Percentiles rank a stretch among this genome's conserved stretches.
phyloP scores from a whole-genome alignment of 2,888 invertebrate species.

The Megastigmus dorsalis region DNA sequence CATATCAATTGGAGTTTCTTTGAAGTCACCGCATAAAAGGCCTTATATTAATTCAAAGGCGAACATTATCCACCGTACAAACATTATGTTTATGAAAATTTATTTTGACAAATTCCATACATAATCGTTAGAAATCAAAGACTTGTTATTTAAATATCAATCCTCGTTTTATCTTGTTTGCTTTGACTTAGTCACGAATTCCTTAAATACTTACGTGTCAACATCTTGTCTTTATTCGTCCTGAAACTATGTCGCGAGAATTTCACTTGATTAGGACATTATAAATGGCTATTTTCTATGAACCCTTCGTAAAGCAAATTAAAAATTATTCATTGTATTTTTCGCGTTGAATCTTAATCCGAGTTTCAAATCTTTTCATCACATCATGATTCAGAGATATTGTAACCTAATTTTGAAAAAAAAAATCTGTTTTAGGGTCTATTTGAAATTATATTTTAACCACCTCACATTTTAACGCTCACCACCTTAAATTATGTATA shows the following conservation, averaged over 20 bases:
- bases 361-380: no score
- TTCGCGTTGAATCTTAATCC: no score
- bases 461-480: no score
- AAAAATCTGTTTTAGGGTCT: no score
- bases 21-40: no score
- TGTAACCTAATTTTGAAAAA: no score
- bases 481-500: no score
- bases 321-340: background rate
- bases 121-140: background rate
- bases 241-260: conserved; percentile 30
- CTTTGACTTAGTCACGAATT: background rate
- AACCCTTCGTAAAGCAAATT: background rate
- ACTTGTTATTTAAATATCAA: background rate
- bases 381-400: no score
- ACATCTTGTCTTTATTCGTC: conserved; percentile 25
- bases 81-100: no score
- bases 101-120: no score
- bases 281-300: background rate
- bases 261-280: conserved; percentile 21
- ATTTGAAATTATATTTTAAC: no score
- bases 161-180: background rate
- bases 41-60: background rate
- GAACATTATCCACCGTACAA: background rate
- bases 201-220: conserved; percentile 5
- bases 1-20: no score